These are phyloP conservation scores for Muscina levida DNA, from an alignment of 2,888 invertebrate species.

Conservation along the genomic window DNA sequence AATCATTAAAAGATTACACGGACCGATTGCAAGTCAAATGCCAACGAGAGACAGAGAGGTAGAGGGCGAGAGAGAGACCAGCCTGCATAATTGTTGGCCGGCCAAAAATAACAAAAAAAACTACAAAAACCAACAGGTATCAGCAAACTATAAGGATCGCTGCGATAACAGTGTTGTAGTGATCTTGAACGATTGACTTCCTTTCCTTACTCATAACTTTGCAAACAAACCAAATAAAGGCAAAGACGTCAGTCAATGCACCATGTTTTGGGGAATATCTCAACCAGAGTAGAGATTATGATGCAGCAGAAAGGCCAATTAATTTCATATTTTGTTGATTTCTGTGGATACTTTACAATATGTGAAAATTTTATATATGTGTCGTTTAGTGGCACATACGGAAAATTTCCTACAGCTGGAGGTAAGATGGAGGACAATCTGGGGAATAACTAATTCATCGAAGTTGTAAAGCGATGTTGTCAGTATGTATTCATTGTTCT, in stretches of 20 bases:
- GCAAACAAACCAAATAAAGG: slow-evolving; percentile 14
- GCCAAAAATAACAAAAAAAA: too few relatives aligned
- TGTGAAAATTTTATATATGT: too few relatives aligned
- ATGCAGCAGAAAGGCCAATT: slow-evolving; percentile 75
- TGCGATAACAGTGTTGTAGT: slow-evolving; percentile 3
- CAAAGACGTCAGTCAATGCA: neutral
- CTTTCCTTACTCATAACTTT: slow-evolving; percentile 28
- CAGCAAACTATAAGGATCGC: neutral
- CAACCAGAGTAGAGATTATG: slow-evolving; percentile 72
- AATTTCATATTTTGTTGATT: slow-evolving; percentile 72
- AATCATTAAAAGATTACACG: slow-evolving; percentile 76
- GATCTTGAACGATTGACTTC: slow-evolving; percentile 44
- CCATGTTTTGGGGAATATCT: neutral
- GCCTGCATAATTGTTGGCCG: slow-evolving; percentile 24
- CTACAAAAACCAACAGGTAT: slow-evolving; percentile 44
- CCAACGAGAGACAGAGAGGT: neutral
- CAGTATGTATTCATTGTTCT: too few relatives aligned
- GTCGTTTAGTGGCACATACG: too few relatives aligned
- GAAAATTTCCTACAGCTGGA: too few relatives aligned
- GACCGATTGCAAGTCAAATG: slow-evolving; percentile 57
- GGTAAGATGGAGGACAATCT: too few relatives aligned
- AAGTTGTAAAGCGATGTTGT: too few relatives aligned
- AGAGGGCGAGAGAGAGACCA: neutral
- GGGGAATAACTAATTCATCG: too few relatives aligned
- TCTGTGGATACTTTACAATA: neutral